phyloP scores from a whole-genome alignment of 1,140 invertebrate genomes.

The Bombus vancouverensis region DNA sequence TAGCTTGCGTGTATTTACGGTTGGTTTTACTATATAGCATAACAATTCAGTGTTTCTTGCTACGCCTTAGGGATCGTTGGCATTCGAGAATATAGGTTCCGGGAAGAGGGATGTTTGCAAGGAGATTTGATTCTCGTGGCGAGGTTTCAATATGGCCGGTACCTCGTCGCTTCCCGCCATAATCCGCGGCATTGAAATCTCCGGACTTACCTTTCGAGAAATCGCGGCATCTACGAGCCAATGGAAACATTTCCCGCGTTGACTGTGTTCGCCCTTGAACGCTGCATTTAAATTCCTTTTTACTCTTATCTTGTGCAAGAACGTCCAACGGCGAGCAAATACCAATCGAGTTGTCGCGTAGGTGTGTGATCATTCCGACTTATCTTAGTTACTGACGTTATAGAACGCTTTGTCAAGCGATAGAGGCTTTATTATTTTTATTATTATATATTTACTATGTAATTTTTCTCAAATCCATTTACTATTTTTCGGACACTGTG shows the following conservation, averaged over 20 bases:
- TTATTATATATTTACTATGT: background rate
- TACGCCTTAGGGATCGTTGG: background rate
- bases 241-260: constrained; percentile 69
- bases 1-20: background rate
- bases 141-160: constrained; percentile 14
- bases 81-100: background rate
- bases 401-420: too few relatives aligned
- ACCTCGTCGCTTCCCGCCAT: constrained; percentile 52
- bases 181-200: constrained; percentile 69
- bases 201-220: constrained; percentile 48
- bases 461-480: background rate
- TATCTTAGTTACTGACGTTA: constrained; percentile 10
- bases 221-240: constrained; percentile 59
- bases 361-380: constrained; percentile 32
- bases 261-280: constrained; percentile 36
- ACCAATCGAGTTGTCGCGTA: constrained; percentile 26
- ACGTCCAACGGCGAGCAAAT: constrained; percentile 20
- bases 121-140: background rate
- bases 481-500: background rate
- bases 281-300: constrained; percentile 11
- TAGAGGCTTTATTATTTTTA: too few relatives aligned
- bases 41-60: constrained; percentile 1
- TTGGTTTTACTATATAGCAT: constrained; percentile 28
- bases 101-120: background rate
- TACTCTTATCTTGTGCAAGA: background rate